Evolutionary conservation across 2,797 vertebrate genomes (phyloP).

Genomic region (Poecile montanus): DNA sequence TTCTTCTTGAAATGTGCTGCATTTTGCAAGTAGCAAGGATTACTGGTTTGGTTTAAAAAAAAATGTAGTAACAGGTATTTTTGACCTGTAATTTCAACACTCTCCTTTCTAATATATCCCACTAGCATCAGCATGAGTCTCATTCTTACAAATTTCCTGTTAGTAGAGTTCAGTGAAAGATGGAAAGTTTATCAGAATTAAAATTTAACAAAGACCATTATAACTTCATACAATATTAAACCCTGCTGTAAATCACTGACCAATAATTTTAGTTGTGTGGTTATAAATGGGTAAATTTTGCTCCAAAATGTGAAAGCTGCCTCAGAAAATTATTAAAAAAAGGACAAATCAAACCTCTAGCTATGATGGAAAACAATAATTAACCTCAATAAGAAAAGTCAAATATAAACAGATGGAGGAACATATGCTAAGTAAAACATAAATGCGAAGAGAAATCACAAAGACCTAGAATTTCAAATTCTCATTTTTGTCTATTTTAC

Average conservation of each 20-base stretch:
- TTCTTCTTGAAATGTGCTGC: not conserved
- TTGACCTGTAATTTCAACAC: not conserved
- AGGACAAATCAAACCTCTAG: not conserved
- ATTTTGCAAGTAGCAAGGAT: not conserved
- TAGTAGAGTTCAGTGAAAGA: not conserved
- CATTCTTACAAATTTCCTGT: not conserved
- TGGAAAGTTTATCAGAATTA: not conserved
- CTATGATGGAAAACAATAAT: not conserved
- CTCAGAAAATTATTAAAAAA: not conserved
- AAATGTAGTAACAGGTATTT: not conserved
- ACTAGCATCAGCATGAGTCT: not conserved
- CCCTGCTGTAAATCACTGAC: not conserved
- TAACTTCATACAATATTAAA: not conserved
- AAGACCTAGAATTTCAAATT: not conserved
- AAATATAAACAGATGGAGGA: conserved; percentile 17
- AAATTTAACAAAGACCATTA: not conserved
- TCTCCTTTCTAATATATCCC: not conserved
- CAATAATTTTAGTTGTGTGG: not conserved
- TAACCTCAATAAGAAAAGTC: conserved; percentile 15
- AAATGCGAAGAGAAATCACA: not conserved
- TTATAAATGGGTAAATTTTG: not conserved
- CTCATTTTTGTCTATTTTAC: not conserved
- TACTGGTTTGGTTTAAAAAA: not conserved
- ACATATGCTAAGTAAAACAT: conserved; percentile 6
- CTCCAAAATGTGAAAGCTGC: not conserved